Base-by-base conservation (phyloP, 2,113 vertebrate species). In the Sturnira hondurensis region DNA sequence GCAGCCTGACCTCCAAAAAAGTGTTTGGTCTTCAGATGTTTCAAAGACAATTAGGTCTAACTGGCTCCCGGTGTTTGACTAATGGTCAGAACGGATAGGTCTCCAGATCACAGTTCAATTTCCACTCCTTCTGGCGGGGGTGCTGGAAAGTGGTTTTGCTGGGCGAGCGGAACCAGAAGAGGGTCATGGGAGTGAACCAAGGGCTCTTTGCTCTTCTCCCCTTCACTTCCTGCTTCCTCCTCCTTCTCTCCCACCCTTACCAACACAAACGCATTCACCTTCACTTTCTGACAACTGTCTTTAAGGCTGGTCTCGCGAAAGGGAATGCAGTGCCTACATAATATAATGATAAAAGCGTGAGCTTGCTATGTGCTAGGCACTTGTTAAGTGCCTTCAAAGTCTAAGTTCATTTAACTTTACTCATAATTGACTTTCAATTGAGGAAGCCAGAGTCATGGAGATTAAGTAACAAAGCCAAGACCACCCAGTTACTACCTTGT, bases 1-100 rank as follows among this genome's bases (percentile, higher is more conserved):
- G 0, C 26, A 77, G 38, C 68, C 83, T 96, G 97, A 95, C 95
- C 97, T 98, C 96, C 89, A 96, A 84, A 15, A 84, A 3, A 85
- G 84, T 10, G 33, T 73, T 91, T 94, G 89, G 74, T 54, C 73
- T 33, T 47, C 1, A 7, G 89, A 41, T 89, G 76, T 36, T 96
- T 71, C 71, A 82, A 96, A 96, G 94, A 80, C 87, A 65, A 12
- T 9, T 89, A 96, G 61, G 38, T 26, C 13, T 68, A 95, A 26
- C 33, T 93, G 91, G 86, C 94, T 95, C 36, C 63, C 0, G 0
- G 58, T 93, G 89, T 47, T 56, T 26, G 9, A 47, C 91, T 63
- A n/a, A 56, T 54, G 63, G 20, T 31, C 96, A 92, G 97, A 97
- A 36, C 68, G 0, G 22, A 6, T 36, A 28, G 89, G 1, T 10